A percentile compares a stretch with the other conserved stretches of the same genome.
Conservation (phyloP, 1,140 invertebrate genomes). For the Zaprionus africanus region DNA sequence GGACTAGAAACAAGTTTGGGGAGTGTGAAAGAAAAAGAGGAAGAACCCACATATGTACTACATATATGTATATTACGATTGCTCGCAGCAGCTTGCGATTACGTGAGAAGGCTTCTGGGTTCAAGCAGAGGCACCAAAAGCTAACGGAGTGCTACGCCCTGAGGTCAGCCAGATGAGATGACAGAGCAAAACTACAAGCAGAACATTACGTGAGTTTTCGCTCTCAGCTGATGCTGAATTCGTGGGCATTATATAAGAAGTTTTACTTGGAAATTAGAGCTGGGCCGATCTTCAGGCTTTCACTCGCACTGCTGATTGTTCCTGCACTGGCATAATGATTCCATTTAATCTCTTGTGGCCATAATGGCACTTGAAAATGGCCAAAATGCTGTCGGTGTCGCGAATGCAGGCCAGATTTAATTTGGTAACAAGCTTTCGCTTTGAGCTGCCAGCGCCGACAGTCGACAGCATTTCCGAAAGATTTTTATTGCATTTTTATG, state of each 20-base stretch:
- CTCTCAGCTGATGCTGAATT: slow-evolving; percentile 6
- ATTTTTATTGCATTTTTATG: slow-evolving; percentile 81
- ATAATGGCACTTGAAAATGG: slow-evolving; percentile 72
- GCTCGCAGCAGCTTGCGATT: slow-evolving; percentile 16
- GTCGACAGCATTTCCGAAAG: slow-evolving; percentile 58
- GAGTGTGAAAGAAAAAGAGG: slow-evolving; percentile 2
- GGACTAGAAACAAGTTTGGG: slow-evolving; percentile 60
- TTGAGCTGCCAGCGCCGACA: slow-evolving; percentile 44
- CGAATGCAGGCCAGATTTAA: slow-evolving; percentile 59
- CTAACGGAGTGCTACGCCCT: slow-evolving; percentile 33
- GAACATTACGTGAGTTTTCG: slow-evolving; percentile 36
- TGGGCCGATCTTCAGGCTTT: slow-evolving; percentile 43
- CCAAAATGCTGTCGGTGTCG: slow-evolving; percentile 41
- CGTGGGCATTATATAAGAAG: slow-evolving; percentile 32
- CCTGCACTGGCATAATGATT: slow-evolving; percentile 60
- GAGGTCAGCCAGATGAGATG: slow-evolving; percentile 21
- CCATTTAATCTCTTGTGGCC: slow-evolving; percentile 59
- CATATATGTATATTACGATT: neutral
- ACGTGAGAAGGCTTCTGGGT: slow-evolving; percentile 2
- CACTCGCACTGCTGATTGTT: slow-evolving; percentile 46
- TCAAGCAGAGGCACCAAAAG: slow-evolving; percentile 4
- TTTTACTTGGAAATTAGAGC: neutral
- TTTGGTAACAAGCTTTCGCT: slow-evolving; percentile 80
- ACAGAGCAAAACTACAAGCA: slow-evolving; percentile 28
- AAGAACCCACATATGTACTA: neutral